Base-by-base conservation (phyloP, 2,113 vertebrate species). In the Crotophaga sulcirostris region DNA sequence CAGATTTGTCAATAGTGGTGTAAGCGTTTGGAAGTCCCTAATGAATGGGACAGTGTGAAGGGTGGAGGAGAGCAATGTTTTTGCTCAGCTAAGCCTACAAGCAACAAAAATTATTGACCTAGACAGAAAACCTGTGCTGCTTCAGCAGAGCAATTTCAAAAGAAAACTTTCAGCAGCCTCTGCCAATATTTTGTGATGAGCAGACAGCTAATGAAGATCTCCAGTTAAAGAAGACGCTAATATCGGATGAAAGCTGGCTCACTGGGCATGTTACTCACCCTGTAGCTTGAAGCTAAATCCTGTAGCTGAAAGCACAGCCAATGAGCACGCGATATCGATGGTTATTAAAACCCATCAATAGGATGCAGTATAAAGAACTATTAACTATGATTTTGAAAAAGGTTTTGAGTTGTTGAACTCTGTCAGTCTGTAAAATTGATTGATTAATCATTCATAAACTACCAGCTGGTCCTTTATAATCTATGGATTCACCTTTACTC, bases 71-170 rank as follows among this genome's bases (percentile, higher is more conserved):
- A 90, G 15, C 11, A 55, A 28, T 0, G 12, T 23, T 75, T 87
- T 67, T 74, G 40, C 68, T 86, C 83, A 92, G 79, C 83, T 79
- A 84, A 86, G 85, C 59, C 90, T 95, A 76, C 51, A 56, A 74
- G 36, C 40, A 87, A 72, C 76, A 87, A 38, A 51, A 86, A 72
- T 68, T n/a, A 77, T 12, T 58, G 79, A 88, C 20, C 55, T 60
- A 62, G 56, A 78, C 92, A 93, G 47, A 47, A 52, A 90, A 78
- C 69, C 52, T 78, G 60, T 52, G 52, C 76, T 86, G 88, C 45
- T 93, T 74, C 79, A 60, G 21, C 28, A 49, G 20, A 64, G 28
- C 64, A 13, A 3, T n/a, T 72, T 45, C 56, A 38, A 45, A 84
- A 67, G 44, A 52, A 63, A 90, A 45, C 58, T 72, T 87, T 13